Evolutionary conservation across 1,140 invertebrate genomes (phyloP).

Genomic region (Drosophila bifasciata): DNA sequence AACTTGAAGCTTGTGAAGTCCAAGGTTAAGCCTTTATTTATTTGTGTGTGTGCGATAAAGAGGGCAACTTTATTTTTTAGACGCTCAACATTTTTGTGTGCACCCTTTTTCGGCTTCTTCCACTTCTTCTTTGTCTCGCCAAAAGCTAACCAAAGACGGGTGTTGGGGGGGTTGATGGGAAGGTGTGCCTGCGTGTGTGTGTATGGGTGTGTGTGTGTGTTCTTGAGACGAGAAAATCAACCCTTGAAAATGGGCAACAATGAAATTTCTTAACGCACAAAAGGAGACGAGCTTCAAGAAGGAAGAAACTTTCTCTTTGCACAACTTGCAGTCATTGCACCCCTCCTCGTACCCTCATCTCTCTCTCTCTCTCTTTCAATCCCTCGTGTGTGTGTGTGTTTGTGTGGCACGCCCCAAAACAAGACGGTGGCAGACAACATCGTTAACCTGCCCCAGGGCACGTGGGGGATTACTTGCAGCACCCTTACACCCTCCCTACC

Average conservation of each 20-base stretch:
- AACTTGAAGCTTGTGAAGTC: slow-evolving; percentile 48
- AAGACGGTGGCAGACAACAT: slow-evolving; percentile 48
- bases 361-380: slow-evolving; percentile 10
- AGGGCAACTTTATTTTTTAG: slow-evolving; percentile 49
- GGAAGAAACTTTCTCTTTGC: slow-evolving; percentile 56
- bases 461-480: slow-evolving; percentile 44
- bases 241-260: slow-evolving; percentile 55
- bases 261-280: slow-evolving; percentile 58
- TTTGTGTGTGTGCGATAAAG: slow-evolving; percentile 32
- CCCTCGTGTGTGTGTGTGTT: slow-evolving; percentile 7
- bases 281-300: slow-evolving; percentile 34
- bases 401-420: slow-evolving; percentile 26
- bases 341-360: slow-evolving; percentile 11
- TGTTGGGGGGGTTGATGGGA: background rate
- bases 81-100: slow-evolving; percentile 19
- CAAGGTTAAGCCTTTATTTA: slow-evolving; percentile 66
- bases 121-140: slow-evolving; percentile 39
- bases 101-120: background rate
- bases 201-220: too few species aligned
- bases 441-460: slow-evolving; percentile 61
- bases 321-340: slow-evolving; percentile 69
- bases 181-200: background rate
- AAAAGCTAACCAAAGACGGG: background rate
- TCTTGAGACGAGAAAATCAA: slow-evolving; percentile 34
- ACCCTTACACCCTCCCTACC: slow-evolving; percentile 10